These are phyloP conservation scores for Sialis lutaria DNA, from an alignment of 2,888 invertebrate species.

Conservation along the genomic window DNA sequence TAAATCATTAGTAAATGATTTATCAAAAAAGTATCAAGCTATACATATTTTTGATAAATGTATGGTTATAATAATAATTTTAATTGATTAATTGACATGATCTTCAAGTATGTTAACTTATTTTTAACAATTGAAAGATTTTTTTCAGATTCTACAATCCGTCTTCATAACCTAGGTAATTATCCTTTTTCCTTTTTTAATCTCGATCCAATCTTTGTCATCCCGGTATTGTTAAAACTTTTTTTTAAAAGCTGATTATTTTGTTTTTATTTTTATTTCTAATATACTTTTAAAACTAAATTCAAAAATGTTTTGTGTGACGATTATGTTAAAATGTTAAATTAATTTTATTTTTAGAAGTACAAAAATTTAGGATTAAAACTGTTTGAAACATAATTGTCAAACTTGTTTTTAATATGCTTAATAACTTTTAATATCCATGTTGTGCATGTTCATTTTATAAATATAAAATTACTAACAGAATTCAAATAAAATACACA, in stretches of 20 bases:
- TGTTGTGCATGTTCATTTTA: background rate
- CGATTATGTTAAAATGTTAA: background rate
- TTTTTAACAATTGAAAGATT: background rate
- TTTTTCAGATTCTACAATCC: background rate
- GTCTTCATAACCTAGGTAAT: slow-evolving; percentile 4
- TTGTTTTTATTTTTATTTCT: too few relatives aligned
- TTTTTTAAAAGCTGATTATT: too few relatives aligned
- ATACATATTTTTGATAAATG: too few relatives aligned
- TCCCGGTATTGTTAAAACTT: too few relatives aligned
- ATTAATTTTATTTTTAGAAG: background rate
- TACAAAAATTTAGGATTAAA: background rate
- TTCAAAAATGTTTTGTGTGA: too few relatives aligned
- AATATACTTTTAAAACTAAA: too few relatives aligned
- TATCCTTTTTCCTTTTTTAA: slow-evolving; percentile 4
- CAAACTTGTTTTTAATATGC: background rate
- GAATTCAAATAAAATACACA: too few relatives aligned
- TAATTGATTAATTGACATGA: too few relatives aligned
- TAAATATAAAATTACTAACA: too few relatives aligned
- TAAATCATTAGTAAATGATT: too few relatives aligned
- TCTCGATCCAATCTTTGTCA: background rate
- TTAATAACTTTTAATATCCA: background rate
- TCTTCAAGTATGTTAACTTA: background rate
- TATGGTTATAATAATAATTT: too few relatives aligned
- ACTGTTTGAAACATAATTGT: background rate
- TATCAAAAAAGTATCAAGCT: too few relatives aligned